Percentiles rank a stretch among this genome's conserved stretches.
phyloP scores from a whole-genome alignment of 2,797 vertebrate genomes.

The Falco peregrinus region DNA sequence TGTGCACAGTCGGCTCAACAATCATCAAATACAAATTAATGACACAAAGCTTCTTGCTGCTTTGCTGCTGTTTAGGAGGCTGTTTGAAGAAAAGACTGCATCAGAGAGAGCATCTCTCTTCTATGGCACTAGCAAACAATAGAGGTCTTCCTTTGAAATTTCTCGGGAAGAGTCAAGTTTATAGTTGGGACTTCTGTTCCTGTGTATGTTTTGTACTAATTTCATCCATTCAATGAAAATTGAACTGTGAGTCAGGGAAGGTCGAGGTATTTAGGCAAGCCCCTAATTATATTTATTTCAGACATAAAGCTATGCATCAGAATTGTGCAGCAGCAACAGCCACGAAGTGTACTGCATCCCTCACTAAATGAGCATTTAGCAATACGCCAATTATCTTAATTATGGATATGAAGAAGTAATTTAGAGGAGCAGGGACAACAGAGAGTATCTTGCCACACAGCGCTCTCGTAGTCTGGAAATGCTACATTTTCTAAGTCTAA shows the following conservation, averaged over 20 bases:
- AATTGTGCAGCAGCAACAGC: neutral
- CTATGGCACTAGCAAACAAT: neutral
- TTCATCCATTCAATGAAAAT: neutral
- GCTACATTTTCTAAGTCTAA: neutral
- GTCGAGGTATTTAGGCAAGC: neutral
- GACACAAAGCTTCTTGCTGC: neutral
- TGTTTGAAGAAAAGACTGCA: neutral
- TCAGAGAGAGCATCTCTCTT: neutral
- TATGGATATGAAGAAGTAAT: neutral
- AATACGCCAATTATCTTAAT: neutral
- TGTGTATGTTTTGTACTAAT: neutral
- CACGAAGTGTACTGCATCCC: neutral
- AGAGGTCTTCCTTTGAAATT: neutral
- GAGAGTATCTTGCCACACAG: neutral
- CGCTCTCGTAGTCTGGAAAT: neutral
- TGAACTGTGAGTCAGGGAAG: neutral
- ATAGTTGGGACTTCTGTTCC: neutral
- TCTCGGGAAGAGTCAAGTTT: neutral
- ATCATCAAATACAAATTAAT: neutral
- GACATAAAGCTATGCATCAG: neutral
- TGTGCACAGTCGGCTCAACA: neutral
- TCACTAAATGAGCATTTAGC: neutral
- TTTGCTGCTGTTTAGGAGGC: neutral
- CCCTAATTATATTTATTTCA: neutral
- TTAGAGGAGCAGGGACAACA: neutral